phyloP scores from a whole-genome alignment of 2,888 invertebrate genomes.

The Andrena camellia region DNA sequence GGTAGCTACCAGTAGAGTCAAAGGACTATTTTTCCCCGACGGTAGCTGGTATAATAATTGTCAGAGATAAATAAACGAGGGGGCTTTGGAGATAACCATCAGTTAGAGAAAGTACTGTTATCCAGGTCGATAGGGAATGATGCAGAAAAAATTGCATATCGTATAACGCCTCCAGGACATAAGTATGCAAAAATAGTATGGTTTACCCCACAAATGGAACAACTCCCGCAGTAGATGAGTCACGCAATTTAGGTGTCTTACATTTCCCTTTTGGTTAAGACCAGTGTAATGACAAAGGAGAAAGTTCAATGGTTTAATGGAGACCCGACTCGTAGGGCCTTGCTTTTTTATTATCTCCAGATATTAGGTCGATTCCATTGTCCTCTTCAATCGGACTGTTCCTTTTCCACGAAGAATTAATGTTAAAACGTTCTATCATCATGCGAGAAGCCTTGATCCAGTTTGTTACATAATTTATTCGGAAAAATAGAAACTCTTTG shows the following conservation, averaged over 20 bases:
- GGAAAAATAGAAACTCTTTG: background rate
- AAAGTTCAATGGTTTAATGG: constrained; percentile 42
- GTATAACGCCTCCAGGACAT: constrained; percentile 31
- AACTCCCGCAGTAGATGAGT: constrained; percentile 27
- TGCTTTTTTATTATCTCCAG: background rate
- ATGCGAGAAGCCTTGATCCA: background rate
- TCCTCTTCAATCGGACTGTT: constrained; percentile 6
- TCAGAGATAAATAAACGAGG: constrained; percentile 38
- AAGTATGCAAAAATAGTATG: constrained; percentile 31
- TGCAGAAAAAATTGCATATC: constrained; percentile 20
- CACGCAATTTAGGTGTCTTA: constrained; percentile 37
- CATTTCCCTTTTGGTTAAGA: background rate
- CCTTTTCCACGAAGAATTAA: background rate
- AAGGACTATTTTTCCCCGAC: constrained; percentile 13
- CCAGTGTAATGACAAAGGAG: constrained; percentile 43
- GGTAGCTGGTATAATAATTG: constrained; percentile 47
- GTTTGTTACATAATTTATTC: background rate
- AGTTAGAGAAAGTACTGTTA: background rate
- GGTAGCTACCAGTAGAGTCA: constrained; percentile 11
- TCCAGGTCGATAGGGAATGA: background rate
- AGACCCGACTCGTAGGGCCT: constrained; percentile 4
- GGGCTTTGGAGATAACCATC: constrained; percentile 13
- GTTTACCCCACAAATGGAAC: constrained; percentile 36
- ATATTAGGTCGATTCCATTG: background rate
- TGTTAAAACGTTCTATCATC: background rate